Conservation (phyloP, 2,888 invertebrate species). For the Drosophila diplacantha region DNA sequence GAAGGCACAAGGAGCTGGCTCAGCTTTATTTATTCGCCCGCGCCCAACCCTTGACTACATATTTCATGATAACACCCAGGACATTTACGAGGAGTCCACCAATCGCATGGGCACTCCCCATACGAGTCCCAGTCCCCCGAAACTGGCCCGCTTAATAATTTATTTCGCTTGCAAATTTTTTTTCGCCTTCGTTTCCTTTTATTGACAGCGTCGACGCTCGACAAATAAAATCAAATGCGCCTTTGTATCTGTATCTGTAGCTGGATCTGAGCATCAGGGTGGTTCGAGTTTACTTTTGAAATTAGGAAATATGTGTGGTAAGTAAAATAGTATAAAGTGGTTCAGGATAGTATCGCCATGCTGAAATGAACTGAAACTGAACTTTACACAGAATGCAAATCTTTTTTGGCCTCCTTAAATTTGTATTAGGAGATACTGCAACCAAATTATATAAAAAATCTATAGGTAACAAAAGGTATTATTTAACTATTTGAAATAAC, state of each 20-base stretch:
- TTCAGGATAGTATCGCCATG: no score
- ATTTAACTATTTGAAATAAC: background rate
- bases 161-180: conserved; percentile 61
- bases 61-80: conserved; percentile 60
- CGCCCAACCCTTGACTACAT: conserved; percentile 49
- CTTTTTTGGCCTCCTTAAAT: background rate
- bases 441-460: background rate
- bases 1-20: conserved; percentile 11
- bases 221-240: conserved; percentile 65
- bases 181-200: conserved; percentile 47
- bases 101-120: background rate
- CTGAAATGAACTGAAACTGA: no score
- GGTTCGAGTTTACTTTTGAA: background rate
- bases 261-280: conserved; percentile 11
- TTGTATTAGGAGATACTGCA: background rate
- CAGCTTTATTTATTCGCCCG: conserved; percentile 28
- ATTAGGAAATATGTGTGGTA: background rate
- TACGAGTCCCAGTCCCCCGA: background rate
- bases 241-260: conserved; percentile 35
- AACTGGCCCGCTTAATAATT: conserved; percentile 57
- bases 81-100: background rate
- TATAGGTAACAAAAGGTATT: background rate
- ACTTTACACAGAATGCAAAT: no score
- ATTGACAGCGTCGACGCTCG: conserved; percentile 42
- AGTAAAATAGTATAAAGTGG: background rate